These are phyloP conservation scores for Syndactyla subalaris DNA, from an alignment of 2,797 vertebrate genomes.

Conservation along the genomic window DNA sequence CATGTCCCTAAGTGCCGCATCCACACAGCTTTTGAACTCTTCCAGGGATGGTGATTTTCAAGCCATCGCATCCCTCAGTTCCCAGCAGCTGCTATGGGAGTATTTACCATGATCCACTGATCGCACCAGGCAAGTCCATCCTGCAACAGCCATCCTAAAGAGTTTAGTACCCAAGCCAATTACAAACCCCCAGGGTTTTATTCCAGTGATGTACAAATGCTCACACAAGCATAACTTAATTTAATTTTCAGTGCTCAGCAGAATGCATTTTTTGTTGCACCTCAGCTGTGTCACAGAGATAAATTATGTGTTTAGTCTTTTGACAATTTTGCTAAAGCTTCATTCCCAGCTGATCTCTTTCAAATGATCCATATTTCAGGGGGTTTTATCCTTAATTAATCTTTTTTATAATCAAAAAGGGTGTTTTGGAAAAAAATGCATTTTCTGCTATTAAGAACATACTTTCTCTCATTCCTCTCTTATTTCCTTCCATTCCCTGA, in stretches of 20 bases:
- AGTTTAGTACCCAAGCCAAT: neutral
- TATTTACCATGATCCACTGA: neutral
- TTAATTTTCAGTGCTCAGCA: slow-evolving; percentile 55
- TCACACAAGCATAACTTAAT: slow-evolving; percentile 5
- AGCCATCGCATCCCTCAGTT: neutral
- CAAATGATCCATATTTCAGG: slow-evolving; percentile 22
- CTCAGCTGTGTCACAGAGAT: slow-evolving; percentile 36
- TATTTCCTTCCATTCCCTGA: neutral
- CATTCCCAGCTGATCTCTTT: slow-evolving; percentile 58
- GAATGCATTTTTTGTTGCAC: slow-evolving; percentile 39
- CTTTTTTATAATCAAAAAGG: neutral
- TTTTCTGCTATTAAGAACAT: slow-evolving; percentile 10
- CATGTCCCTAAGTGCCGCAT: neutral
- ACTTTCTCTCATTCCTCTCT: neutral
- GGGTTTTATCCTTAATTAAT: slow-evolving; percentile 60
- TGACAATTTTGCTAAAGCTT: slow-evolving; percentile 58
- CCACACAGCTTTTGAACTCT: rapidly evolving
- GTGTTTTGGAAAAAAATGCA: neutral
- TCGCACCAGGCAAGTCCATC: neutral
- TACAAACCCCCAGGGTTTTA: neutral
- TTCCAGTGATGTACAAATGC: neutral
- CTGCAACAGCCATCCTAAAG: neutral
- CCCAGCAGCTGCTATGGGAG: rapidly evolving
- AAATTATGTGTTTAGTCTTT: slow-evolving; percentile 54
- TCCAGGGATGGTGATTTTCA: neutral